A percentile compares a stretch with the other conserved stretches of the same genome.
Evolutionary conservation across 2,113 vertebrate genomes (phyloP).

Genomic region (Atractosteus spatula): DNA sequence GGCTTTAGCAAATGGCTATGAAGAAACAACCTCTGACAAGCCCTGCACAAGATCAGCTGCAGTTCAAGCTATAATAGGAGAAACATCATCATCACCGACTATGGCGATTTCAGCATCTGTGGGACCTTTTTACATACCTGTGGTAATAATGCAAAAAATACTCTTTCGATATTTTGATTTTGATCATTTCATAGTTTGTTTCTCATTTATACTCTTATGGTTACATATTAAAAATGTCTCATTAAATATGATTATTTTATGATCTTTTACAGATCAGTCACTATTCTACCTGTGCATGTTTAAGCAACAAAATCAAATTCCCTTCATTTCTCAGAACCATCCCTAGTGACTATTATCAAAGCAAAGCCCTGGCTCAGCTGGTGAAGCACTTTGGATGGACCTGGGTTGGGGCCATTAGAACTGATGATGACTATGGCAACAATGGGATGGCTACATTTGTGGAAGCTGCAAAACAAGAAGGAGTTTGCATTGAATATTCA

Average conservation of each 20-base stretch:
- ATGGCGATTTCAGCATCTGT: conserved; percentile 55
- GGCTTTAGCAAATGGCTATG: conserved; percentile 50
- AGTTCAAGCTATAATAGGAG: conserved; percentile 63
- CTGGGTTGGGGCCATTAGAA: not conserved
- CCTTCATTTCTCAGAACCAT: conserved; percentile 24
- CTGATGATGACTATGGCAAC: conserved; percentile 30
- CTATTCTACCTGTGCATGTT: conserved; percentile 59
- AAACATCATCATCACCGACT: conserved; percentile 52
- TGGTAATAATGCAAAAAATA: conserved; percentile 41
- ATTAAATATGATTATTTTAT: too few relatives aligned
- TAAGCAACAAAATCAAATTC: conserved; percentile 57
- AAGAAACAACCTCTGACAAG: conserved; percentile 19
- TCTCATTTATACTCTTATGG: too few relatives aligned
- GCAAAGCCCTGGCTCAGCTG: not conserved
- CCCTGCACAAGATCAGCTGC: conserved; percentile 46
- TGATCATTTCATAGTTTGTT: too few relatives aligned
- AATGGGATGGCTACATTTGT: conserved; percentile 43
- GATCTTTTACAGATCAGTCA: conserved; percentile 52
- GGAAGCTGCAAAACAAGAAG: conserved; percentile 33
- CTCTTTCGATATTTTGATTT: too few relatives aligned
- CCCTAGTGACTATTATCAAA: conserved; percentile 21
- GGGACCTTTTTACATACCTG: conserved; percentile 56
- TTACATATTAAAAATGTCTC: too few relatives aligned
- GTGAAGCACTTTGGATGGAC: too few relatives aligned
- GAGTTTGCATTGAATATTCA: conserved; percentile 48